phyloP scores from a whole-genome alignment of 2,888 invertebrate genomes.

The Pseudanteris insignis region DNA sequence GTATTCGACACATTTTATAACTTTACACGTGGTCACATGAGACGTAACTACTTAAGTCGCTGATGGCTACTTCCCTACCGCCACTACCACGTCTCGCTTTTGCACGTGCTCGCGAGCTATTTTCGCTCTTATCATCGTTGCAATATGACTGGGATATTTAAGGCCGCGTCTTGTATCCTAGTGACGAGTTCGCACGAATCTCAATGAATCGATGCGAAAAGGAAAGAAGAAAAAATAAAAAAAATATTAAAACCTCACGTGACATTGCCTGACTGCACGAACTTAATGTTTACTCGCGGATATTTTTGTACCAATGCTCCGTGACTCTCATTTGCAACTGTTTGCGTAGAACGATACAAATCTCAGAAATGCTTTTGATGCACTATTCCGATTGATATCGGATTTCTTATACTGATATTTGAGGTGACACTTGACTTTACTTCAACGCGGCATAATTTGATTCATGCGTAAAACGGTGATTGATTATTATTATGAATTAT shows the following conservation, averaged over 20 bases:
- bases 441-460: too few species aligned
- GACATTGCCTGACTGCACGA: constrained; percentile 9
- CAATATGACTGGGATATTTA: constrained; percentile 45
- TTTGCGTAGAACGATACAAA: constrained; percentile 19
- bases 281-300: constrained; percentile 18
- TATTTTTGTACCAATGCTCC: constrained; percentile 23
- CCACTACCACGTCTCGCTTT: constrained; percentile 28
- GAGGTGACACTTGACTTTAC: too few species aligned
- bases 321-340: constrained; percentile 14
- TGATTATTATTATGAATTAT: too few species aligned
- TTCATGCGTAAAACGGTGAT: too few species aligned
- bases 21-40: constrained; percentile 37
- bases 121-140: constrained; percentile 39
- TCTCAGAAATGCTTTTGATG: too few species aligned
- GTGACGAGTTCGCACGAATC: constrained; percentile 30
- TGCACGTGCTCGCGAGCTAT: constrained; percentile 42
- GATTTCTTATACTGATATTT: too few species aligned
- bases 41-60: constrained; percentile 31
- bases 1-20: too few species aligned
- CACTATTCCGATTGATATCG: too few species aligned
- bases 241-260: too few species aligned
- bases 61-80: constrained; percentile 26
- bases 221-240: constrained; percentile 2
- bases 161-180: constrained; percentile 37
- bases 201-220: constrained; percentile 30